Conservation (phyloP, 1,140 invertebrate genomes). For the Heliconius hewitsoni region DNA sequence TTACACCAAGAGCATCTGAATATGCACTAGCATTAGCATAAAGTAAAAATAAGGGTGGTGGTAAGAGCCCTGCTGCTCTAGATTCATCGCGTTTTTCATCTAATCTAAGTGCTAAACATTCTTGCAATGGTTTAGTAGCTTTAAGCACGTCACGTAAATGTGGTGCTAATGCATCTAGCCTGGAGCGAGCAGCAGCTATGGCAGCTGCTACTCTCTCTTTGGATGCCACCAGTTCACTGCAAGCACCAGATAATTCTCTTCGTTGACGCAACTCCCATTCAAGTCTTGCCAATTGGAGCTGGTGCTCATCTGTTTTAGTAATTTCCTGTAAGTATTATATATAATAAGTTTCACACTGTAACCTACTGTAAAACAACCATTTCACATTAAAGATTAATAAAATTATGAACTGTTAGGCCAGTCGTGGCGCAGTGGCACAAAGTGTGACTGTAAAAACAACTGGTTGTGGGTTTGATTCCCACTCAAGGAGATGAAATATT, state of each 20-base stretch:
- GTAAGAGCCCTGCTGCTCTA: slow-evolving; percentile 86
- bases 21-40: slow-evolving; percentile 94
- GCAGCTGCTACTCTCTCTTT: slow-evolving; percentile 89
- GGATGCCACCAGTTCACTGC: slow-evolving; percentile 87
- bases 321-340: slow-evolving; percentile 78
- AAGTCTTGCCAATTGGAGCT: slow-evolving; percentile 90
- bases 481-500: too few species aligned
- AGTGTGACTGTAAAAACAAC: too few species aligned
- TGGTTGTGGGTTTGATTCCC: too few species aligned
- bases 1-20: slow-evolving; percentile 87
- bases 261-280: slow-evolving; percentile 96
- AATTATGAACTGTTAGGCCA: neutral
- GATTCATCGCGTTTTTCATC: slow-evolving; percentile 89
- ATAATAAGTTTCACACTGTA: too few species aligned
- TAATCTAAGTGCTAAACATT: slow-evolving; percentile 91
- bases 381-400: neutral
- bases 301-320: slow-evolving; percentile 88
- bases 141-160: slow-evolving; percentile 85
- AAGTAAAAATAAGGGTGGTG: slow-evolving; percentile 92
- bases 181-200: slow-evolving; percentile 90
- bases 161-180: slow-evolving; percentile 91
- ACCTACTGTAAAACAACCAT: too few species aligned
- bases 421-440: too few species aligned
- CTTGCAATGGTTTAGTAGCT: slow-evolving; percentile 94
- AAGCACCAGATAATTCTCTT: slow-evolving; percentile 89